Base-by-base conservation (phyloP, 2,113 vertebrate genomes). In the Zosterops lateralis region DNA sequence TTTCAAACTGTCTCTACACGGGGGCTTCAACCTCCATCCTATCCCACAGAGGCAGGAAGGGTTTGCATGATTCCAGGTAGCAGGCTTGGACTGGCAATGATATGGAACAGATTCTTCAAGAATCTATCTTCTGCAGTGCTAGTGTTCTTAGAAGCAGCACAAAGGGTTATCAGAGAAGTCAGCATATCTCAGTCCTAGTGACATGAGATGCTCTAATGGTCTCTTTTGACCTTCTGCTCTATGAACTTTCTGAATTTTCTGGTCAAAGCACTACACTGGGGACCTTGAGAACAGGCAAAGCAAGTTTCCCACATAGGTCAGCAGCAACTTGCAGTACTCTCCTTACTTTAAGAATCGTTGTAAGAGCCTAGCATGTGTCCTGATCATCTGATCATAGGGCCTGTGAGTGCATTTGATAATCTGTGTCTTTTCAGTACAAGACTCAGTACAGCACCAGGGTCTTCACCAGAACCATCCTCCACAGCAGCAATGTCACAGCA, bases 361-460 rank as follows among this genome's bases (percentile, higher is more conserved):
- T 29, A 29, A 58, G 26, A 68, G 26, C 26, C 62, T 40, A 57
- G 36, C 17, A 20, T 17, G 32, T 83, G 47, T 64, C 47, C 36
- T 74, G 71, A 82, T 44, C 81, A 72, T 57, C 73, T 61, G 57
- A 84, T 31, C 58, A 61, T 44, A 22, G 53, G 65, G 17, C 50
- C n/a, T 48, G 40, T n/a, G 58, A 65, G 20, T 70, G 25, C 78
- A 88, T 56, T 94, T 94, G 64, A 85, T 28, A 18, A 82, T 93
- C 56, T 96, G 28, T 97, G 38, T 97, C 84, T 40, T 95, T 98
- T 50, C 98, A 99, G 99, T 99, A 99, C 97, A 99, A 99, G 98
- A 99, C 99, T 0, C 96, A 99, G 71, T 98, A 98, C 95, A 98
- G 96, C 22, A 98, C 97, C n/a, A 97, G 97, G 54, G 44, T 98